Evolutionary conservation across 1,140 invertebrate species (phyloP).

Genomic region (Ctenoplectra terminalis): DNA sequence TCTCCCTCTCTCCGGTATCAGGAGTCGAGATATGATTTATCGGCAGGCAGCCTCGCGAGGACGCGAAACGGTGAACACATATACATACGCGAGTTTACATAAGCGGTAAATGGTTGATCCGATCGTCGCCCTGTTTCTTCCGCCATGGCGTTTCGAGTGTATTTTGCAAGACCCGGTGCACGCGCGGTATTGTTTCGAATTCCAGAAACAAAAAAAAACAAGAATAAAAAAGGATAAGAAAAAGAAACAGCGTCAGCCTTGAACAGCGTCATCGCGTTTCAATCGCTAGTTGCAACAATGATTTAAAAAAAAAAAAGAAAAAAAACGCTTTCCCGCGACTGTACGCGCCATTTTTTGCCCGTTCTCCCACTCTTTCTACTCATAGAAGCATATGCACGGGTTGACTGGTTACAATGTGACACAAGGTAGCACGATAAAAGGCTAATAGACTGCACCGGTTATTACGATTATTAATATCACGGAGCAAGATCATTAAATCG

Average conservation of each 20-base stretch:
- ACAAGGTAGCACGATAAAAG: slow-evolving; percentile 41
- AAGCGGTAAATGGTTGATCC: neutral
- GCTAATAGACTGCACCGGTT: slow-evolving; percentile 18
- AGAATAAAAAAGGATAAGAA: neutral
- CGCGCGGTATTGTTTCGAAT: neutral
- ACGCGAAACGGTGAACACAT: slow-evolving; percentile 24
- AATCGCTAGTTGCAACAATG: neutral
- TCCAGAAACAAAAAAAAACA: neutral
- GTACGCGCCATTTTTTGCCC: neutral
- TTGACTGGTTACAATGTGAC: slow-evolving; percentile 28
- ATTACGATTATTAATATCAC: slow-evolving; percentile 54
- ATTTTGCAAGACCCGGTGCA: too few relatives aligned
- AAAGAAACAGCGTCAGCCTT: neutral
- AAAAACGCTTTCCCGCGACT: neutral
- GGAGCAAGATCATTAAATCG: slow-evolving; percentile 26
- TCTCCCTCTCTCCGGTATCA: neutral
- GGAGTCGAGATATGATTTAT: neutral
- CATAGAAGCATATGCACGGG: neutral
- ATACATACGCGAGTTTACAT: neutral
- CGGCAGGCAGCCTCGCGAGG: neutral
- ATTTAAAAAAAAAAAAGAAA: neutral
- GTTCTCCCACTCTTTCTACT: neutral
- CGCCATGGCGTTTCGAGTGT: neutral
- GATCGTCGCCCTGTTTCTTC: slow-evolving; percentile 15
- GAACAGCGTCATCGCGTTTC: slow-evolving; percentile 24